A percentile compares a stretch with the other conserved stretches of the same genome.
Evolutionary conservation across 2,797 vertebrate genomes (phyloP).

Genomic region (Coreius guichenoti): DNA sequence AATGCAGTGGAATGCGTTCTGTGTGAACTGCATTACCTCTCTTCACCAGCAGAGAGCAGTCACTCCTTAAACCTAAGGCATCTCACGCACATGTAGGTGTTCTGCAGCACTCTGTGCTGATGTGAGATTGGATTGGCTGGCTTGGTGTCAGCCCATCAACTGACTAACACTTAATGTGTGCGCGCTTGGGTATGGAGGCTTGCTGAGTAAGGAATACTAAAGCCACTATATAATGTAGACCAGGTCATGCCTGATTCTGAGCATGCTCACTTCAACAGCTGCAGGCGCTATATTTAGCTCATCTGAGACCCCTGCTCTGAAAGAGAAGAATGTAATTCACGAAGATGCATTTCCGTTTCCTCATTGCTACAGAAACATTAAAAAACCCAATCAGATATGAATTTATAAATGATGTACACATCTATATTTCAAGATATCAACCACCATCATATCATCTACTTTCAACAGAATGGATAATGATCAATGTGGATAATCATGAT

Average conservation of each 20-base stretch:
- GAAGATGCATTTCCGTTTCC: conserved; percentile 39
- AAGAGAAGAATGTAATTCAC: conserved; percentile 39
- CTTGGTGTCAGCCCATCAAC: conserved; percentile 19
- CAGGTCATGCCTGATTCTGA: conserved; percentile 59
- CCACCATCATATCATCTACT: background rate
- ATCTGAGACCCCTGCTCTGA: conserved; percentile 63
- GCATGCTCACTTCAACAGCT: conserved; percentile 66
- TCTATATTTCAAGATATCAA: background rate
- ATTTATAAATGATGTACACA: background rate
- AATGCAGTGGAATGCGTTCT: background rate
- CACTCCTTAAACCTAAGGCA: background rate
- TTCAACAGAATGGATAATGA: background rate
- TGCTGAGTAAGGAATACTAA: conserved; percentile 39
- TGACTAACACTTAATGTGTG: conserved; percentile 29
- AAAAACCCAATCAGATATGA: background rate
- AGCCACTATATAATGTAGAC: conserved; percentile 49
- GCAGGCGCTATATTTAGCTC: conserved; percentile 78
- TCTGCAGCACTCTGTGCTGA: conserved; percentile 2
- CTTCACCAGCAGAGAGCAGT: conserved; percentile 35
- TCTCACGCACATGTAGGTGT: background rate
- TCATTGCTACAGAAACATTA: background rate
- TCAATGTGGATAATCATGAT: background rate
- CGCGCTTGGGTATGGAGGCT: background rate
- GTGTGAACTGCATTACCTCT: background rate
- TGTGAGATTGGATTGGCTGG: conserved; percentile 22